phyloP scores from a whole-genome alignment of 2,888 invertebrate genomes.

The Phymatocera aterrima region DNA sequence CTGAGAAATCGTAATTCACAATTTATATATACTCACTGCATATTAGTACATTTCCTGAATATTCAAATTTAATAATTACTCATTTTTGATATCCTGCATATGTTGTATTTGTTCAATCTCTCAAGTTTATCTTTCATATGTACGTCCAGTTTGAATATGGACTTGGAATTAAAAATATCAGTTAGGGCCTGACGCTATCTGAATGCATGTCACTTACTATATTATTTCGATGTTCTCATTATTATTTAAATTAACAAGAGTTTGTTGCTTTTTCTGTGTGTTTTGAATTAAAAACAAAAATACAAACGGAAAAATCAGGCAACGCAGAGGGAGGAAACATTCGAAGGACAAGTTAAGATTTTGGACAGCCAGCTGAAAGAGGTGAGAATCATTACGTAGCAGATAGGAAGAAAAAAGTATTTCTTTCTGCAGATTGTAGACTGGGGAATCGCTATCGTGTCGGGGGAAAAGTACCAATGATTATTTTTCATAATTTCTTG shows the following conservation, averaged over 20 bases:
- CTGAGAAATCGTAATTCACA: neutral
- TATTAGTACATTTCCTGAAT: no score
- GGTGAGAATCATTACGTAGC: slow-evolving; percentile 79
- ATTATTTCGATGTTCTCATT: slow-evolving; percentile 50
- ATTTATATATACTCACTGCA: no score
- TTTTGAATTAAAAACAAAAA: slow-evolving; percentile 66
- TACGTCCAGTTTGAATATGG: neutral
- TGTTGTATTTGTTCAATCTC: neutral
- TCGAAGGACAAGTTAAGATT: slow-evolving; percentile 92
- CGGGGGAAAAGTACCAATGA: no score
- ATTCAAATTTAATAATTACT: no score
- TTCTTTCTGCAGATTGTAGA: neutral
- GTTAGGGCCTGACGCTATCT: neutral
- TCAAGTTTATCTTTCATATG: neutral
- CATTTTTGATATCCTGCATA: no score
- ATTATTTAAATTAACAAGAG: slow-evolving; percentile 53
- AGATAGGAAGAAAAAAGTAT: neutral
- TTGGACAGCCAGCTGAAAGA: slow-evolving; percentile 94
- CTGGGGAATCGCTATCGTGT: neutral
- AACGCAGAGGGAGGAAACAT: slow-evolving; percentile 96
- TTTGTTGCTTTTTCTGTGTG: slow-evolving; percentile 71
- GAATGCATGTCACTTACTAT: neutral
- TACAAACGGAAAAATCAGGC: slow-evolving; percentile 83
- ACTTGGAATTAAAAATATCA: neutral
- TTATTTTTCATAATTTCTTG: no score